Conservation (phyloP, 2,888 invertebrate genomes). For the Pycnomerus fuliginosus region DNA sequence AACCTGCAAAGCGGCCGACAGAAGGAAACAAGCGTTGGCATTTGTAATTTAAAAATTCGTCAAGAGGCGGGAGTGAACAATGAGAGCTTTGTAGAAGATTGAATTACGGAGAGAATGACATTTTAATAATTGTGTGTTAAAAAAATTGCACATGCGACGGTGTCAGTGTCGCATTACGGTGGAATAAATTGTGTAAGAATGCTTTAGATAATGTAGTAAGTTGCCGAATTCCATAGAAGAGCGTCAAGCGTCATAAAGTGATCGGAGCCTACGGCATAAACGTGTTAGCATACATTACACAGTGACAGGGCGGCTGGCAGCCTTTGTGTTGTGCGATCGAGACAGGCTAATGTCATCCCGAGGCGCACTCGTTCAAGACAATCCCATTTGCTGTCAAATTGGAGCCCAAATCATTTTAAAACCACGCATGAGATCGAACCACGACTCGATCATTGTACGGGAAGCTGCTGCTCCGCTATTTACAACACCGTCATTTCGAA, state of each 20-base stretch:
- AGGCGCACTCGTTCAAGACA: conserved; percentile 51
- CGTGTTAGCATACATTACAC: conserved; percentile 54
- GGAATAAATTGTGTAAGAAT: conserved; percentile 29
- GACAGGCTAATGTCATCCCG: conserved; percentile 53
- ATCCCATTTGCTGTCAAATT: conserved; percentile 53
- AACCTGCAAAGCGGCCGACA: too few relatives aligned
- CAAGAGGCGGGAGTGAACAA: too few relatives aligned
- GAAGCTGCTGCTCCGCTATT: conserved; percentile 35
- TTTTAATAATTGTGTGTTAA: too few relatives aligned
- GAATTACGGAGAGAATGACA: too few relatives aligned
- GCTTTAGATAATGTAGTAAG: conserved; percentile 39
- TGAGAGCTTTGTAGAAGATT: too few relatives aligned
- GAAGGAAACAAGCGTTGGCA: too few relatives aligned
- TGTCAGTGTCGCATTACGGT: too few relatives aligned
- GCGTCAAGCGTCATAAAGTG: conserved; percentile 49
- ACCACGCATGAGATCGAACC: conserved; percentile 42
- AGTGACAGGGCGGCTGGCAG: conserved; percentile 51
- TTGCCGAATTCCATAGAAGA: conserved; percentile 33
- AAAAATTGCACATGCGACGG: too few relatives aligned
- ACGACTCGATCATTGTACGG: conserved; percentile 32
- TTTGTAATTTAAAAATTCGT: too few relatives aligned
- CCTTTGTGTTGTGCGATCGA: conserved; percentile 51
- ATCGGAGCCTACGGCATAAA: conserved; percentile 49
- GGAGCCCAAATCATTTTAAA: conserved; percentile 49
- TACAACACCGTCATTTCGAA: conserved; percentile 34